A percentile compares a stretch with the other conserved stretches of the same genome.
Evolutionary conservation across 2,888 invertebrate species (phyloP).

Genomic region (Zaprionus obscuricornis): DNA sequence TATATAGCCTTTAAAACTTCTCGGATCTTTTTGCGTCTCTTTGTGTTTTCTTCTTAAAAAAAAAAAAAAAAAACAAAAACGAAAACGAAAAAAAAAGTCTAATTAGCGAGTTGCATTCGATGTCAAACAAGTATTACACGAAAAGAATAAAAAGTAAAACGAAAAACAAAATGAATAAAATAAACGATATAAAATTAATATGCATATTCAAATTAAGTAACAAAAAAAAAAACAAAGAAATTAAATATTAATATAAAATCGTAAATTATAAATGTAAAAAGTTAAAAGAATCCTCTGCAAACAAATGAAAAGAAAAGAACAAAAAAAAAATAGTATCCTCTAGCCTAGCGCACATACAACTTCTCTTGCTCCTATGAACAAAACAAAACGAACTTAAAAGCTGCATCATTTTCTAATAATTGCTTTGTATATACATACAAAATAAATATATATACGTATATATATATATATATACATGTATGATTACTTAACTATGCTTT

Average conservation of each 20-base stretch:
- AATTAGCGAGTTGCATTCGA: slow-evolving; percentile 58
- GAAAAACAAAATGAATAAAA: slow-evolving; percentile 40
- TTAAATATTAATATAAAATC: slow-evolving; percentile 36
- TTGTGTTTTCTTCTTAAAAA: slow-evolving; percentile 43
- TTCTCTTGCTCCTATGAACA: slow-evolving; percentile 17
- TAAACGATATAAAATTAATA: slow-evolving; percentile 30
- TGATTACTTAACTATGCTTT: slow-evolving; percentile 51
- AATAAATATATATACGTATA: slow-evolving; percentile 2
- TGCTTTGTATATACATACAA: slow-evolving; percentile 61
- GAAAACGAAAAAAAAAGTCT: too few relatives aligned
- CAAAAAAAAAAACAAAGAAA: too few relatives aligned
- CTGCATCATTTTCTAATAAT: slow-evolving; percentile 57
- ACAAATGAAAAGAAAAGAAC: not conserved
- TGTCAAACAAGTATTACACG: slow-evolving; percentile 70
- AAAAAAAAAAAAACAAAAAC: too few relatives aligned
- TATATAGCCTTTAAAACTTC: too few relatives aligned
- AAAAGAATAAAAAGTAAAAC: slow-evolving; percentile 10
- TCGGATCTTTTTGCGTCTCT: too few relatives aligned
- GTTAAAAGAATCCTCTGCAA: slow-evolving; percentile 37
- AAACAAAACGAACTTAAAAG: slow-evolving; percentile 31
- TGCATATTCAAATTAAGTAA: slow-evolving; percentile 49
- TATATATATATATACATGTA: slow-evolving; percentile 35
- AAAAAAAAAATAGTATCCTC: slow-evolving; percentile 26
- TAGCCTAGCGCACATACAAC: slow-evolving; percentile 21
- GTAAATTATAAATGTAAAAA: slow-evolving; percentile 67